Evolutionary conservation across 2,113 vertebrate species (phyloP).

Genomic region (Tonatia bakeri): DNA sequence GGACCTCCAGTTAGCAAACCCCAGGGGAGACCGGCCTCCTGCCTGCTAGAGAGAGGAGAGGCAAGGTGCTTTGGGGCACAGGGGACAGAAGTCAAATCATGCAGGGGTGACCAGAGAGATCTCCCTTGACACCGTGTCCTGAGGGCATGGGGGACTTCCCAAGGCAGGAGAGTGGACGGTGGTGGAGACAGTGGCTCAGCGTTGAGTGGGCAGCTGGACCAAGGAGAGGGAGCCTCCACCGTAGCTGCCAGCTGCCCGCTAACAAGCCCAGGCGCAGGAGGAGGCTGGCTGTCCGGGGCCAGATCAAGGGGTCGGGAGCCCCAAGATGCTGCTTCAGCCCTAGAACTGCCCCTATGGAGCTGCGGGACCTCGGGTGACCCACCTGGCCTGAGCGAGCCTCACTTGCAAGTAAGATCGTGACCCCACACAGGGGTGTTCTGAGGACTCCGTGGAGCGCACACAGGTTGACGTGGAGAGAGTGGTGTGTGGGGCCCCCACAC

Average conservation of each 20-base stretch:
- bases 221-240: too few species aligned
- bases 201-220: background rate
- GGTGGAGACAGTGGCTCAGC: too few species aligned
- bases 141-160: fast-evolving
- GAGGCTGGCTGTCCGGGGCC: too few species aligned
- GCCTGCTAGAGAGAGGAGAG: fast-evolving
- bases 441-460: fast-evolving
- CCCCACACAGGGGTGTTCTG: fast-evolving
- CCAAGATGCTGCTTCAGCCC: background rate
- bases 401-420: fast-evolving
- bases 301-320: background rate
- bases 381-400: background rate
- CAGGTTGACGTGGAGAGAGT: fast-evolving
- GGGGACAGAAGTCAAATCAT: fast-evolving
- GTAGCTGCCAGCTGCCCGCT: background rate
- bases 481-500: fast-evolving
- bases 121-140: fast-evolving
- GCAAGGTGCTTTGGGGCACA: fast-evolving
- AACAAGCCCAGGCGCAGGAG: fast-evolving
- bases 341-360: background rate
- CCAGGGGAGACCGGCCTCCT: fast-evolving
- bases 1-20: fast-evolving
- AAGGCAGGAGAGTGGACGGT: fast-evolving
- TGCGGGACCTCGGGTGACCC: fast-evolving
- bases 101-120: background rate